Evolutionary conservation across 2,113 vertebrate species (phyloP).

Genomic region (Serilophus lunatus): DNA sequence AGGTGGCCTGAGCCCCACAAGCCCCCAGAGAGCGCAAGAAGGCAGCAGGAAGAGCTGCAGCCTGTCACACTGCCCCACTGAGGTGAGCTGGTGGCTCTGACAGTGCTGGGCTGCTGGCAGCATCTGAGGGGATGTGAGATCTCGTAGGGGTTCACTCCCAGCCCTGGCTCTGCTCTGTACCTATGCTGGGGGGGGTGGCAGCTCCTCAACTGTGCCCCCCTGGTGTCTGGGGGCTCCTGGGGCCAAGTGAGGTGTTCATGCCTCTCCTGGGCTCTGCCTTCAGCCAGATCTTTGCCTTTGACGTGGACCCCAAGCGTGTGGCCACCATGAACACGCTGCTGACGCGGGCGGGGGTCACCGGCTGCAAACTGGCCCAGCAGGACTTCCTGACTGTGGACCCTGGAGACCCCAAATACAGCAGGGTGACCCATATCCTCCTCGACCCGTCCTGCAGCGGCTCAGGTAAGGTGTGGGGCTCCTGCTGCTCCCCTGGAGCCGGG

Average conservation of each 20-base stretch:
- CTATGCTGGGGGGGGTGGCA: neutral
- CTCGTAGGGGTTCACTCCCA: neutral
- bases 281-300: conserved; percentile 91
- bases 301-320: conserved; percentile 88
- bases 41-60: neutral
- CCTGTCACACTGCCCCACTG: neutral
- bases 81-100: neutral
- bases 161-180: neutral
- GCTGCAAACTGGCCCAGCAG: conserved; percentile 83
- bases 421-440: conserved; percentile 84
- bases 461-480: conserved; percentile 63
- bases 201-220: neutral
- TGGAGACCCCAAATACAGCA: conserved; percentile 71
- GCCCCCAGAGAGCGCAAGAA: neutral
- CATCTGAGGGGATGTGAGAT: neutral
- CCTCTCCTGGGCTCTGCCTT: neutral
- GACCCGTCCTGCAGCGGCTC: conserved; percentile 97
- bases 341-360: conserved; percentile 84
- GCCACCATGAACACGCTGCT: conserved; percentile 92
- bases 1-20: fast-evolving
- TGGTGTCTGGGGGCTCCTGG: neutral
- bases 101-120: neutral
- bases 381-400: conserved; percentile 90
- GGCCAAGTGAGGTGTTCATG: fast-evolving
- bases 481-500: fast-evolving